These are phyloP conservation scores for Delia radicum DNA, from an alignment of 1,140 invertebrate species.

Conservation along the genomic window DNA sequence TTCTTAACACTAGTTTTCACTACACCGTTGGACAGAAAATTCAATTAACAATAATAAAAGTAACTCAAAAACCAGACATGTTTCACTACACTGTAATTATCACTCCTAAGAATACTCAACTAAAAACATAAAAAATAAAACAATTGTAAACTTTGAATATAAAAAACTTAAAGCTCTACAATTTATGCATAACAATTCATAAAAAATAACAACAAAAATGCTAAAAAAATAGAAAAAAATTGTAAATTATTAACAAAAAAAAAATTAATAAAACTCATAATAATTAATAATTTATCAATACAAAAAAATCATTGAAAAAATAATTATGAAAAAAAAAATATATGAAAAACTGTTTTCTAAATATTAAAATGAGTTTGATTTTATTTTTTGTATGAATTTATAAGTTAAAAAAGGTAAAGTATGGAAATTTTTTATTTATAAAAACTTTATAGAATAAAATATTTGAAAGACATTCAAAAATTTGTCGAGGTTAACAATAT, in stretches of 20 bases:
- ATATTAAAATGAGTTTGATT: not conserved
- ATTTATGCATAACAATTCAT: not conserved
- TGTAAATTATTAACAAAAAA: slow-evolving; percentile 18
- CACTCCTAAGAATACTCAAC: not conserved
- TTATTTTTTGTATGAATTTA: not conserved
- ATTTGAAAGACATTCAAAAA: no score
- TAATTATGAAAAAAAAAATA: slow-evolving; percentile 10
- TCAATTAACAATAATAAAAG: no score
- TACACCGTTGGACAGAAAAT: no score
- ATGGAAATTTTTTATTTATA: no score
- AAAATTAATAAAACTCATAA: slow-evolving; percentile 3
- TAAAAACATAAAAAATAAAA: not conserved
- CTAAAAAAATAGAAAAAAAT: slow-evolving; percentile 12
- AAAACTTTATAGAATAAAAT: no score
- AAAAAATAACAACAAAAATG: slow-evolving; percentile 1
- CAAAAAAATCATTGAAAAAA: not conserved
- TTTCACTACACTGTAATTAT: not conserved
- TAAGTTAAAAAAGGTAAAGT: not conserved
- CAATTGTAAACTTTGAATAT: not conserved
- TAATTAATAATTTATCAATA: slow-evolving; percentile 18
- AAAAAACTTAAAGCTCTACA: not conserved
- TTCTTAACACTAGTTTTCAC: no score
- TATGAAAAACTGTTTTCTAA: slow-evolving; percentile 20
- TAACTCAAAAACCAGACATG: not conserved
- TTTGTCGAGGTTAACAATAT: no score